phyloP scores from a whole-genome alignment of 1,140 invertebrate species.

The Scaptodrosophila lebanonensis region DNA sequence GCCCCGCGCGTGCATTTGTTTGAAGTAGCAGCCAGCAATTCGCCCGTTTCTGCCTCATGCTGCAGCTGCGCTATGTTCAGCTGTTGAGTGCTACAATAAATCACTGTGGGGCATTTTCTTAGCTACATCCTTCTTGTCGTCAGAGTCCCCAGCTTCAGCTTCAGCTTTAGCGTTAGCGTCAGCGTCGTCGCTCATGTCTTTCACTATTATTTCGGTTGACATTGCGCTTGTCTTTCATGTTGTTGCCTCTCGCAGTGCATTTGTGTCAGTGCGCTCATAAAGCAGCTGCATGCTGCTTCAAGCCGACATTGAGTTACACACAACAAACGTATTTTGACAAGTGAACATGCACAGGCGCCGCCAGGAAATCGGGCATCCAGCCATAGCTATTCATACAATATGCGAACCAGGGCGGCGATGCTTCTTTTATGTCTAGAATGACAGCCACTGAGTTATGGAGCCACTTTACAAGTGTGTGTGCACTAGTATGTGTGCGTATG shows the following conservation, averaged over 20 bases:
- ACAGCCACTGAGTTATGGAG: constrained; percentile 61
- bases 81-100: constrained; percentile 62
- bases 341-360: constrained; percentile 57
- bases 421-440: constrained; percentile 67
- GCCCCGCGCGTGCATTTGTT: constrained; percentile 28
- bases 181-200: constrained; percentile 47
- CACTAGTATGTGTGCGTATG: constrained; percentile 13
- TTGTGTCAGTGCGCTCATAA: constrained; percentile 63
- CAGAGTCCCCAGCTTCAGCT: constrained; percentile 5
- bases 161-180: constrained; percentile 5
- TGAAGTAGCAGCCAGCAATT: constrained; percentile 18
- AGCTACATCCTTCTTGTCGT: constrained; percentile 9
- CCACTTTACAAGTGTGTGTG: constrained; percentile 32
- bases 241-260: constrained; percentile 54
- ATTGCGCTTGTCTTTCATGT: constrained; percentile 66
- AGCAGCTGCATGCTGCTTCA: constrained; percentile 55
- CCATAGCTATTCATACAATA: constrained; percentile 55
- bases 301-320: constrained; percentile 70
- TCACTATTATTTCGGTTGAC: constrained; percentile 66
- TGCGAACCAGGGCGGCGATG: constrained; percentile 48
- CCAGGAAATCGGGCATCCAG: constrained; percentile 1
- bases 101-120: constrained; percentile 65
- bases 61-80: constrained; percentile 12
- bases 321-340: constrained; percentile 73
- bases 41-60: background rate